Percentiles rank a stretch among this genome's conserved stretches.
These are phyloP conservation scores for Amphipoea oculea DNA, from an alignment of 2,888 invertebrate genomes.

Conservation along the genomic window DNA sequence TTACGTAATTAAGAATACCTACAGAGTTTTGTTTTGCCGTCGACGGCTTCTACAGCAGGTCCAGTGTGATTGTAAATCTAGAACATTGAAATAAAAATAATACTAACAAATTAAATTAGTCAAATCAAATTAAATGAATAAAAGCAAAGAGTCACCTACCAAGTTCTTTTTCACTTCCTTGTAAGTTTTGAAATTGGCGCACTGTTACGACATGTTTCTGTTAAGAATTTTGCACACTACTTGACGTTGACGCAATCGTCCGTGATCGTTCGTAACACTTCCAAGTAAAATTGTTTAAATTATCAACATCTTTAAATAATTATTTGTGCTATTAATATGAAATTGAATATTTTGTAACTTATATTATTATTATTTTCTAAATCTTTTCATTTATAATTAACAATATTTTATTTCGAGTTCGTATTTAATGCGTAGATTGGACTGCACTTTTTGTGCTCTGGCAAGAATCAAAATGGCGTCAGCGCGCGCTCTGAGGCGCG, in stretches of 20 bases:
- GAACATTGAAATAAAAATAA: too few relatives aligned
- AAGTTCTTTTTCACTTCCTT: background rate
- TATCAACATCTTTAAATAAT: background rate
- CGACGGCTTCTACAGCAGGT: too few relatives aligned
- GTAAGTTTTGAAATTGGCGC: slow-evolving; percentile 21
- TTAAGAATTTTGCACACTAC: background rate
- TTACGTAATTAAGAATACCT: too few relatives aligned
- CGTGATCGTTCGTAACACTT: background rate
- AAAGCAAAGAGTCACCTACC: background rate
- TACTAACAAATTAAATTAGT: too few relatives aligned
- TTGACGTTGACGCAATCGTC: too few relatives aligned
- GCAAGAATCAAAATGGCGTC: slow-evolving; percentile 68
- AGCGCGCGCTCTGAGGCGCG: slow-evolving; percentile 56
- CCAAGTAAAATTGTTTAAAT: too few relatives aligned
- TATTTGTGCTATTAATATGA: too few relatives aligned
- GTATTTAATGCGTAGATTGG: slow-evolving; percentile 42
- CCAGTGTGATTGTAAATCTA: too few relatives aligned
- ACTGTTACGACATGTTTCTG: background rate
- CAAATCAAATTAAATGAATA: too few relatives aligned
- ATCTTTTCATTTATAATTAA: background rate
- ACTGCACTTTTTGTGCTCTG: slow-evolving; percentile 62
- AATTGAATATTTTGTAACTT: background rate
- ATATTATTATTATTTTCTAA: background rate
- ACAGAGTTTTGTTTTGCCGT: too few relatives aligned
- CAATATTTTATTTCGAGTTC: background rate